Percentiles rank a stretch among this genome's conserved stretches.
phyloP scores from a whole-genome alignment of 1,140 invertebrate species.

The Drosophila sucinea region DNA sequence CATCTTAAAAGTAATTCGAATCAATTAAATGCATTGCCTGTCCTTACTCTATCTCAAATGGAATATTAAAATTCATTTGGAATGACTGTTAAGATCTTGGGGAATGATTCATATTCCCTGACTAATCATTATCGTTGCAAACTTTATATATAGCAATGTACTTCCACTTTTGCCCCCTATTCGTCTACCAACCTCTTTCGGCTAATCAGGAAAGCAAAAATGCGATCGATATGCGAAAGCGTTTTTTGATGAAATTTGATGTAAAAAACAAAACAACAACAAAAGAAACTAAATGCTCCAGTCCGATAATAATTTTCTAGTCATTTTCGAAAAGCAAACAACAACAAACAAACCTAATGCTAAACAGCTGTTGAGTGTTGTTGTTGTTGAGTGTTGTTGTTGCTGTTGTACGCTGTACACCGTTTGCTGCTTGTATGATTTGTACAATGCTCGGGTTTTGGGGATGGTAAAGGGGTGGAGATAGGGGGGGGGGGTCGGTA shows the following conservation, averaged over 20 bases:
- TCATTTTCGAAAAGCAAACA: conserved; percentile 65
- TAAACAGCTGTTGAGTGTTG: conserved; percentile 65
- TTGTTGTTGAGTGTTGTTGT: conserved; percentile 34
- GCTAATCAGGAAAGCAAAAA: conserved; percentile 40
- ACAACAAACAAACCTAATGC: conserved; percentile 41
- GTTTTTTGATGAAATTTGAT: conserved; percentile 60
- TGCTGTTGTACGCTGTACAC: conserved; percentile 41
- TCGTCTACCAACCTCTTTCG: conserved; percentile 1
- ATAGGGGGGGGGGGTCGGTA: background rate
- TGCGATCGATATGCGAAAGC: conserved; percentile 60
- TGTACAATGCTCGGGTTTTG: conserved; percentile 64
- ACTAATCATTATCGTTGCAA: conserved; percentile 32
- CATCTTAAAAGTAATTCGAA: background rate
- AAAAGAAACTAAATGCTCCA: background rate
- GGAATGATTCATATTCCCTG: conserved; percentile 33
- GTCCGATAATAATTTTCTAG: conserved; percentile 73
- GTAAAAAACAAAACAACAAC: conserved; percentile 15
- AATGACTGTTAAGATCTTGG: conserved; percentile 9
- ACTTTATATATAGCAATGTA: no score
- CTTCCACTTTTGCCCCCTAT: background rate
- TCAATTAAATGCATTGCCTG: background rate
- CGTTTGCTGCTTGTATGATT: conserved; percentile 68
- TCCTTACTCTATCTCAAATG: background rate
- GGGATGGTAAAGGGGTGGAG: background rate
- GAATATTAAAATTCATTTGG: conserved; percentile 15